Percentiles rank a stretch among this genome's conserved stretches.
Evolutionary conservation across 2,797 vertebrate species (phyloP).

Genomic region (Phyllotis vaccarum): DNA sequence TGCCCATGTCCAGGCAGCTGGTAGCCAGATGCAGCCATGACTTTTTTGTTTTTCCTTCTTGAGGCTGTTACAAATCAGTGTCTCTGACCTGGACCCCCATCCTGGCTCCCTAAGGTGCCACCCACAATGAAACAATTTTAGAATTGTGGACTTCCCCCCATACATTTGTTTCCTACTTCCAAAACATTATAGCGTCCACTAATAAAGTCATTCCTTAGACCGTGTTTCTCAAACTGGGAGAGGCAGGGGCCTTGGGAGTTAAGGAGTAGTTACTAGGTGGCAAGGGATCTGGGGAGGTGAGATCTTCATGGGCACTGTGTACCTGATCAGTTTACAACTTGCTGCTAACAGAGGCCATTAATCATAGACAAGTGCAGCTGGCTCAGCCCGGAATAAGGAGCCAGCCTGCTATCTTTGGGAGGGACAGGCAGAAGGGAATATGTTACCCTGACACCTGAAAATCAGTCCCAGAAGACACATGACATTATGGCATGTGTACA

Average conservation of each 20-base stretch:
- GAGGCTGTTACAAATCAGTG: background rate
- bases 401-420: background rate
- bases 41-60: background rate
- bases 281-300: conserved; percentile 14
- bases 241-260: background rate
- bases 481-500: background rate
- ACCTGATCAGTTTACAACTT: conserved; percentile 64
- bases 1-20: background rate
- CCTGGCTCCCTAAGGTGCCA: background rate
- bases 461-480: background rate
- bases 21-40: background rate
- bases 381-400: background rate
- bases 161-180: background rate
- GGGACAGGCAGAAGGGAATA: background rate
- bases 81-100: background rate
- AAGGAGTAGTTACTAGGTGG: background rate
- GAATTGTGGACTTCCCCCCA: background rate
- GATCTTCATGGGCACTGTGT: background rate
- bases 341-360: conserved; percentile 66
- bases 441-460: background rate
- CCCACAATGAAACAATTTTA: background rate
- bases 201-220: background rate
- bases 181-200: background rate
- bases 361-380: conserved; percentile 84
- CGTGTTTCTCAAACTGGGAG: background rate